Base-by-base conservation (phyloP, 2,113 vertebrate genomes). In the Chionis minor region DNA sequence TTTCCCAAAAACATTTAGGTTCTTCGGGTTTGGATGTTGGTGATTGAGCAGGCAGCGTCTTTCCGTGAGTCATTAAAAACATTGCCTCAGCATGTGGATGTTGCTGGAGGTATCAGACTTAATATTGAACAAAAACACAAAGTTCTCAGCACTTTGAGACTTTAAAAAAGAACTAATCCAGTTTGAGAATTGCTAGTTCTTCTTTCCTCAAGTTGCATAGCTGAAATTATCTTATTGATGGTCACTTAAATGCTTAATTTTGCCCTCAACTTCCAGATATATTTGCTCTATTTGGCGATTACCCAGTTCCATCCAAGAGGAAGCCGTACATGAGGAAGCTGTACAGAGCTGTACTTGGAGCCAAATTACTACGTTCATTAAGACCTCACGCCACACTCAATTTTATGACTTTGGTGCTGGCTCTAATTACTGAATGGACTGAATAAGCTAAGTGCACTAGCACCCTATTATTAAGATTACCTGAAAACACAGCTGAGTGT, bases 401-500 rank as follows among this genome's bases (percentile, higher is more conserved):
- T 44, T 70, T 74, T 72, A 81, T 45, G 24, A 26, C 88, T 81
- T 79, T 0, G 2, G 70, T 14, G 11, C 69, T 14, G 14, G 21
- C 80, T 87, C 2, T 95, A 92, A 95, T 95, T 91, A 94, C 73
- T 62, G 78, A 93, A 82, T 30, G 62, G 19, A 73, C 22, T 78
- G 75, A 95, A 96, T 86, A 78, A 96, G 59, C 81, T 75, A 94
- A 97, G 91, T 89, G 77, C 24, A 92, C 70, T 8, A 85, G 78
- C 59, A 92, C 75, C 77, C 95, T 94, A 1, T 87, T 75, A 96
- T 97, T 97, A 96, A 91, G 51, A 66, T 24, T 86, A 83, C 82
- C 77, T 75, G 93, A 84, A 94, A 90, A 56, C 95, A 92, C 56
- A 72, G 40, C 24, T 73, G 54, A 94, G 91, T 85, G 42, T 74